A percentile compares a stretch with the other conserved stretches of the same genome.
These are phyloP conservation scores for Carcharodon carcharias DNA, from an alignment of 2,797 vertebrate genomes.

Conservation along the genomic window DNA sequence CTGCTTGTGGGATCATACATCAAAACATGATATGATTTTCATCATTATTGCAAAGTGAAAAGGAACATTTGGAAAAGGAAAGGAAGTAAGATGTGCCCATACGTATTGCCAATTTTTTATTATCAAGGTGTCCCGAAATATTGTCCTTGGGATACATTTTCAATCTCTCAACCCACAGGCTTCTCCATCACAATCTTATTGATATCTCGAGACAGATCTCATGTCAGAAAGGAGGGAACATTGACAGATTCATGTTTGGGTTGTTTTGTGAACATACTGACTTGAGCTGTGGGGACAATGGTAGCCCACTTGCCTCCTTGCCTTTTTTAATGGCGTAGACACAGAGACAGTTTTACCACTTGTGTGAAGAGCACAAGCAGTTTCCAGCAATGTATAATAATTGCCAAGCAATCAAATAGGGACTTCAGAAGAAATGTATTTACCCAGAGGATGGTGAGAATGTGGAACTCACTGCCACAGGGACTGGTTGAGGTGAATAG, in stretches of 20 bases:
- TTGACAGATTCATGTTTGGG: neutral
- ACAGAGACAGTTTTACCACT: no score
- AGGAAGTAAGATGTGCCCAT: neutral
- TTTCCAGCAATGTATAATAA: no score
- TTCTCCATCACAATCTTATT: neutral
- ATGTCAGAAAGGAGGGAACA: neutral
- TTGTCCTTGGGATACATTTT: neutral
- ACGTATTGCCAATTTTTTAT: neutral
- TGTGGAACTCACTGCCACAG: no score
- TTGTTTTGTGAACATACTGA: neutral
- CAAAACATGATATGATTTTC: neutral
- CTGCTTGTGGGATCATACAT: neutral
- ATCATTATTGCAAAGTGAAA: neutral
- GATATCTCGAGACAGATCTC: neutral
- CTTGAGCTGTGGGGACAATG: neutral
- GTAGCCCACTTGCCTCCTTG: neutral
- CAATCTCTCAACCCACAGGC: neutral
- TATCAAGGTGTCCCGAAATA: neutral
- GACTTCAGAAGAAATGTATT: no score
- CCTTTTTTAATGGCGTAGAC: no score
- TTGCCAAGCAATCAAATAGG: no score
- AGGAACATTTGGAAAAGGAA: neutral
- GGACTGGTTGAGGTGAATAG: no score
- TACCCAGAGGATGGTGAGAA: no score
- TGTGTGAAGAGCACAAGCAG: no score